phyloP scores from a whole-genome alignment of 2,797 vertebrate species.

The Urocyon cinereoargenteus region DNA sequence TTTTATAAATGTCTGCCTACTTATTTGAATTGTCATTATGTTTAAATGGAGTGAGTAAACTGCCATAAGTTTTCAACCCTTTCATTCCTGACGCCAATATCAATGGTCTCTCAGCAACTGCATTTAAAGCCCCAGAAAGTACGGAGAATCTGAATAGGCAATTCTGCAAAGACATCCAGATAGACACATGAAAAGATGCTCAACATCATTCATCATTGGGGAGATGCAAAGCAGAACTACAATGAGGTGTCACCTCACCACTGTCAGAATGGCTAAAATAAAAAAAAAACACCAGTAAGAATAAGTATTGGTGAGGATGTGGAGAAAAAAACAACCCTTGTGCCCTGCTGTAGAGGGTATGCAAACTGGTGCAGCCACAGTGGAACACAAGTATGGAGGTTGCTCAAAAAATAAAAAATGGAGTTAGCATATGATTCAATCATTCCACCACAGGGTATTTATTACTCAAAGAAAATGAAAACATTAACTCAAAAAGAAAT shows the following conservation, averaged over 20 bases:
- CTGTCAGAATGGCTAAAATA: background rate
- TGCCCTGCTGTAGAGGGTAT: background rate
- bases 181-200: background rate
- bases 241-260: background rate
- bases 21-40: background rate
- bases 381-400: background rate
- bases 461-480: background rate
- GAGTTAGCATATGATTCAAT: background rate
- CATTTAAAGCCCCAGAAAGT: background rate
- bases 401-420: background rate
- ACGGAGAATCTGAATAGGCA: background rate
- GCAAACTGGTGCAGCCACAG: background rate
- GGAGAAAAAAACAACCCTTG: background rate
- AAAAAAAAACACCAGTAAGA: background rate
- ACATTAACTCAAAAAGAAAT: background rate
- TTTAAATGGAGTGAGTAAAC: background rate
- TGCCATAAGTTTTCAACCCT: slow-evolving; percentile 41
- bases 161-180: background rate
- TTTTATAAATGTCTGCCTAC: background rate
- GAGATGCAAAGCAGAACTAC: background rate
- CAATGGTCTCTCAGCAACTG: background rate
- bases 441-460: background rate
- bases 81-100: background rate
- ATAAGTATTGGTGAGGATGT: background rate
- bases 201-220: background rate